Percentiles rank a stretch among this genome's conserved stretches.
Conservation (phyloP, 2,888 invertebrate species). For the Torymus auratus region DNA sequence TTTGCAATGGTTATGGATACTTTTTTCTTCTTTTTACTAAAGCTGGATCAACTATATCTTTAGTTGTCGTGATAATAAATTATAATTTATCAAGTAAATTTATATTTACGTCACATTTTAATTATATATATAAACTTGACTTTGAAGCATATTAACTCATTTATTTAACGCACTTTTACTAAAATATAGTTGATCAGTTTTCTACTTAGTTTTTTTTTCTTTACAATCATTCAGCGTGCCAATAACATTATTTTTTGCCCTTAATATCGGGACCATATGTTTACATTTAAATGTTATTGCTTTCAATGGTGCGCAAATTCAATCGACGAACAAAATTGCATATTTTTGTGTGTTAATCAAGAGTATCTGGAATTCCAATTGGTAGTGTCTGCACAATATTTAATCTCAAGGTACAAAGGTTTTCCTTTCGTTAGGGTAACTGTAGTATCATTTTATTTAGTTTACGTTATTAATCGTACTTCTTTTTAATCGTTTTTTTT, state of each 20-base stretch:
- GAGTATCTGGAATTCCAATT: conserved; percentile 26
- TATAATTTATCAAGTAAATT: conserved; percentile 7
- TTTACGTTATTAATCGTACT: conserved; percentile 15
- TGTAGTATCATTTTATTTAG: conserved; percentile 50
- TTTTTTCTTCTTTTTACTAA: conserved; percentile 18
- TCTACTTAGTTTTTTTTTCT: conserved; percentile 11
- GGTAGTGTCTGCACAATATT: conserved; percentile 13
- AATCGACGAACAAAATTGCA: conserved; percentile 32
- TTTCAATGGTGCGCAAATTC: conserved; percentile 56
- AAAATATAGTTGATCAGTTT: conserved; percentile 42
- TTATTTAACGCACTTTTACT: conserved; percentile 13
- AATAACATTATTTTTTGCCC: conserved; percentile 26
- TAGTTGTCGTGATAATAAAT: conserved; percentile 9
- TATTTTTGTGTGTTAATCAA: conserved; percentile 34
- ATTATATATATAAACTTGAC: background rate
- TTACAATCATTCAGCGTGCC: conserved; percentile 6
- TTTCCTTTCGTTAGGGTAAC: conserved; percentile 57
- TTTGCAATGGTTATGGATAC: conserved; percentile 31
- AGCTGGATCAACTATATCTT: conserved; percentile 40
- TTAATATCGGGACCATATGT: conserved; percentile 38
- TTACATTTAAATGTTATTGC: conserved; percentile 44
- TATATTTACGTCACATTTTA: background rate
- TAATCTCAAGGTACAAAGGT: conserved; percentile 43
- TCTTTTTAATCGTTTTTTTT: conserved; percentile 36
- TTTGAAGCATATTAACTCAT: background rate